These are phyloP conservation scores for Alouatta palliata DNA, from an alignment of 2,113 vertebrate genomes.

Conservation along the genomic window DNA sequence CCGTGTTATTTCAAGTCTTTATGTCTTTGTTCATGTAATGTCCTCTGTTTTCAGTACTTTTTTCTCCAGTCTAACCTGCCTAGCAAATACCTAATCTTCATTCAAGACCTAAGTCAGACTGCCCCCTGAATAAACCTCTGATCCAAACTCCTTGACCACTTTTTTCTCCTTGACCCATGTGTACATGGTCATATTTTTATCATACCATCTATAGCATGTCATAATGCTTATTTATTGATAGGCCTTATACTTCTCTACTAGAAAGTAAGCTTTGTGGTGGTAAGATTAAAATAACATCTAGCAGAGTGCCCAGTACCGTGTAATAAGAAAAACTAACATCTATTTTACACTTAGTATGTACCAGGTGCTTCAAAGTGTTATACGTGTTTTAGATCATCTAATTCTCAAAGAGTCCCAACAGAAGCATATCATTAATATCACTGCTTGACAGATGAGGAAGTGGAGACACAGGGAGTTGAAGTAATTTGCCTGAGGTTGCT, in stretches of 20 bases:
- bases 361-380: background rate
- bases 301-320: background rate
- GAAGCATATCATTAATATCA: background rate
- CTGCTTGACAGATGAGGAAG: background rate
- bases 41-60: background rate
- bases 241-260: background rate
- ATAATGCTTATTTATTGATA: background rate
- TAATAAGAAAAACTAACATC: background rate
- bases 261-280: background rate
- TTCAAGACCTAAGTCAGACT: background rate
- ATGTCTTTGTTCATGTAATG: background rate
- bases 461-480: background rate
- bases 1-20: background rate
- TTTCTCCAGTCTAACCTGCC: background rate
- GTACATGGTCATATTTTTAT: background rate
- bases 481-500: background rate
- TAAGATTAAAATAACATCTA: background rate
- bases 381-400: background rate
- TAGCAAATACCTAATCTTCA: background rate
- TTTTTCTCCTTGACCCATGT: background rate
- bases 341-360: background rate
- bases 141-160: background rate
- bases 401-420: background rate
- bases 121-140: background rate
- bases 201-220: background rate